phyloP scores from a whole-genome alignment of 2,113 vertebrate species.

The Nothoprocta pentlandii region DNA sequence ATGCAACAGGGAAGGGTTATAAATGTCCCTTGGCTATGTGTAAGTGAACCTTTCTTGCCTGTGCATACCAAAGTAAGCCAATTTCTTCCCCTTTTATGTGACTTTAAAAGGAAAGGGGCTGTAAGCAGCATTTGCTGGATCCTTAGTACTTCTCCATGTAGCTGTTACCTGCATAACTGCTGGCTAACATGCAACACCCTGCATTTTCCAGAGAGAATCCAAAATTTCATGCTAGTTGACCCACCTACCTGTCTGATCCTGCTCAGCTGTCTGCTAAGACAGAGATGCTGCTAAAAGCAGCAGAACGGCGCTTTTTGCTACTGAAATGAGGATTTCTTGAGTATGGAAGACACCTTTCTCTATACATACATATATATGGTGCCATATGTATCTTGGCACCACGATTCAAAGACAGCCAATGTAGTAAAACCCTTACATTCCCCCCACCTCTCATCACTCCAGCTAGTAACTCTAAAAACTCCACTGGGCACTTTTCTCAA shows the following conservation, averaged over 20 bases:
- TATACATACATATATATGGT: too few relatives aligned
- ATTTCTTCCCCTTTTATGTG: not conserved
- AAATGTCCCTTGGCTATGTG: fast-evolving
- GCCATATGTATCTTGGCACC: too few relatives aligned
- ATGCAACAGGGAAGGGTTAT: not conserved
- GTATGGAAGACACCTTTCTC: not conserved
- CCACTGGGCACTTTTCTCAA: not conserved
- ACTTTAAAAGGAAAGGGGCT: not conserved
- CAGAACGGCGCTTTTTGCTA: not conserved
- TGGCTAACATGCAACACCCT: fast-evolving
- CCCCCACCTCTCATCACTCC: not conserved
- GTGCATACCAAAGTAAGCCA: not conserved
- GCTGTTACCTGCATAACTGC: not conserved
- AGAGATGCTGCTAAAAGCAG: not conserved
- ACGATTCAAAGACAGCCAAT: not conserved
- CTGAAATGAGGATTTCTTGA: too few relatives aligned
- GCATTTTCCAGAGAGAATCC: not conserved
- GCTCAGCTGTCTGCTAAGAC: not conserved
- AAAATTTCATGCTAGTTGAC: not conserved
- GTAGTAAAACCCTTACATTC: not conserved
- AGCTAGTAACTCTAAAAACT: not conserved
- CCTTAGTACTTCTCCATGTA: not conserved
- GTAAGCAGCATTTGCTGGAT: not conserved
- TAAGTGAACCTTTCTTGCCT: not conserved
- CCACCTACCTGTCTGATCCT: not conserved